Base-by-base conservation (phyloP, 2,888 invertebrate genomes). In the Lasiommata megera region DNA sequence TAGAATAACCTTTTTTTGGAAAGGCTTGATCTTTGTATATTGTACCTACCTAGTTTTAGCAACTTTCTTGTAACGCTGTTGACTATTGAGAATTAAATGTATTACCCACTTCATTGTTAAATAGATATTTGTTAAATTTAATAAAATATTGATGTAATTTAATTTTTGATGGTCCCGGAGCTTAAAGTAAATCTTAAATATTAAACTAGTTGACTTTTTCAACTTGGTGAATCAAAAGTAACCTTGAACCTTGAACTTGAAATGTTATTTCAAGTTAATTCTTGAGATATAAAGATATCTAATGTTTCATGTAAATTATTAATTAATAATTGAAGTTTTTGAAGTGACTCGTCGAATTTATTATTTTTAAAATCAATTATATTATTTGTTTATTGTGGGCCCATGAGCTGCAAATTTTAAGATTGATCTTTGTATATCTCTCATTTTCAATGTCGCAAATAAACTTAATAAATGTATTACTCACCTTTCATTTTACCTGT, bases 291-390 rank as follows among this genome's bases (percentile, higher is more conserved):
- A 40, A 40, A 23, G 5, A 23, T 23, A 23, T 23, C 23, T 40
- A 14, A 36, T n/a, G 61, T 64, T 66, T 54, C 50, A 57, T 60
- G 52, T 65, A 52, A 38, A 53, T 54, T 52, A 50, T 58, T n/a
- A 48, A 74, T 67, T 76, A 63, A 63, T 61, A 63, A 63, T 61
- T 65, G 56, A 48, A 60, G 64, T 65, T 70, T 71, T 62, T 63
- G 63, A 68, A 63, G 41, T 62, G 36, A 65, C 69, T 74, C 70
- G 62, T 68, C 70, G 79, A 80, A 80, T 80, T 80, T 80, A 76
- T 76, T 74, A 70, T 72, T 74, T 79, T 74, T 69, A 71, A 67
- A 60, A 54, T 46, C 59, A 55, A 67, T n/a, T n/a, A n/a, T 68
- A 58, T 64, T 64, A 64, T 61, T 36, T 23, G 3, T 29, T 16